Evolutionary conservation across 2,888 invertebrate species (phyloP).

Genomic region (Tenthredo scrophulariae): DNA sequence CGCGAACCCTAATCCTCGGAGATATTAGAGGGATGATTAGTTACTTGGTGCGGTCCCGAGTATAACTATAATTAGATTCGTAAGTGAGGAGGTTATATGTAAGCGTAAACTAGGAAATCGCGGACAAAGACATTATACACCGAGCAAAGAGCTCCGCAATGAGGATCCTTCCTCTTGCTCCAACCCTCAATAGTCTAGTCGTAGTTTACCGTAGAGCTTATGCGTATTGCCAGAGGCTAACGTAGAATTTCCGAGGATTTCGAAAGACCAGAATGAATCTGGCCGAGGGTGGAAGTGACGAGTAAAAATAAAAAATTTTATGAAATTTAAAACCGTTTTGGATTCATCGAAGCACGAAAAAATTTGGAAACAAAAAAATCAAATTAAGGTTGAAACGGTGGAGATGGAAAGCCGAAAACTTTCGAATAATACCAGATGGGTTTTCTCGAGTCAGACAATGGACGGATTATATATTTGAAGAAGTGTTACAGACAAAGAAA

Average conservation of each 20-base stretch:
- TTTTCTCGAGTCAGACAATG: background rate
- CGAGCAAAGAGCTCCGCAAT: background rate
- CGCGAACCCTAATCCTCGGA: conserved; percentile 23
- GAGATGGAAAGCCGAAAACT: background rate
- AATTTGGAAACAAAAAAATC: background rate
- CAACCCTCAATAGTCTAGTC: background rate
- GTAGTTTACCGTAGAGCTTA: background rate
- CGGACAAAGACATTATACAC: conserved; percentile 21
- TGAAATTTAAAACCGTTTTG: no score
- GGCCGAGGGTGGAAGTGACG: background rate
- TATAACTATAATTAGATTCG: conserved; percentile 44
- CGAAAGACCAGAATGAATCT: background rate
- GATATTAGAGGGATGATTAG: conserved; percentile 29
- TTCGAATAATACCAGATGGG: background rate
- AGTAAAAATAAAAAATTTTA: no score
- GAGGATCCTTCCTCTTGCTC: background rate
- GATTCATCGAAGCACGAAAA: no score
- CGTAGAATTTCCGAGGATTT: background rate
- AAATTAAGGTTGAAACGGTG: no score
- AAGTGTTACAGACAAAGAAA: conserved; percentile 26
- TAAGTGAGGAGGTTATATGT: background rate
- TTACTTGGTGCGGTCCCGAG: background rate
- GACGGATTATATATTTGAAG: background rate
- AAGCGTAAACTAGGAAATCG: conserved; percentile 32
- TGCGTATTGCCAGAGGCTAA: background rate